A percentile compares a stretch with the other conserved stretches of the same genome.
Conservation (phyloP, 2,888 invertebrate species). For the Drosophila prostipennis region DNA sequence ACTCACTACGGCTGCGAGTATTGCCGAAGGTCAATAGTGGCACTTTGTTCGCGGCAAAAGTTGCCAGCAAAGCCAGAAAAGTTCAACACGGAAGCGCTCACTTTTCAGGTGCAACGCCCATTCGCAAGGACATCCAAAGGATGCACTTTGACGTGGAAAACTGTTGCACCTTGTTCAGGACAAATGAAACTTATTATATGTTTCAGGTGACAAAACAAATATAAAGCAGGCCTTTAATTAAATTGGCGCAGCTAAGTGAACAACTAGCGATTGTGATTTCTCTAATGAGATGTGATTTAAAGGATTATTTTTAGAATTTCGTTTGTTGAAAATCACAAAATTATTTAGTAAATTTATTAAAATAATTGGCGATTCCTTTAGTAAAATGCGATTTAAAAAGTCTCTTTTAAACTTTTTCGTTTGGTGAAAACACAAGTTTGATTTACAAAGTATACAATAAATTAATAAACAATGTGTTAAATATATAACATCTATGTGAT, state of each 20-base stretch:
- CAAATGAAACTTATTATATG: neutral
- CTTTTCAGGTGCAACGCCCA: conserved; percentile 28
- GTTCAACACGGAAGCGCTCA: conserved; percentile 18
- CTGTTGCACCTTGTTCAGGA: neutral
- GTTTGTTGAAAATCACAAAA: too few relatives aligned
- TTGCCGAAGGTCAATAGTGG: conserved; percentile 50
- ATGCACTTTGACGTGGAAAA: conserved; percentile 1
- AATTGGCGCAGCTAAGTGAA: neutral
- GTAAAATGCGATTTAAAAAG: too few relatives aligned
- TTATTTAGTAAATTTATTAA: too few relatives aligned
- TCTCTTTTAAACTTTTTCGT: too few relatives aligned
- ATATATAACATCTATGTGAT: too few relatives aligned
- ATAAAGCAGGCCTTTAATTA: neutral
- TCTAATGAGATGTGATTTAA: too few relatives aligned
- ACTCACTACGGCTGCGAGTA: conserved; percentile 33
- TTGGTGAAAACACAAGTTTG: too few relatives aligned
- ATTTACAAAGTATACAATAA: too few relatives aligned
- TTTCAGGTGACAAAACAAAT: neutral
- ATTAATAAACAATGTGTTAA: too few relatives aligned
- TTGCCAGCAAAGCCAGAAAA: conserved; percentile 26
- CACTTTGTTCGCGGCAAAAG: conserved; percentile 33
- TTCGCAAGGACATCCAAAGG: conserved; percentile 4
- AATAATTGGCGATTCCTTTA: too few relatives aligned
- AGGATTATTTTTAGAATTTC: too few relatives aligned
- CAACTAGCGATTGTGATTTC: too few relatives aligned